Percentiles rank a stretch among this genome's conserved stretches.
phyloP scores from a whole-genome alignment of 2,797 vertebrate genomes.

The Mus caroli region DNA sequence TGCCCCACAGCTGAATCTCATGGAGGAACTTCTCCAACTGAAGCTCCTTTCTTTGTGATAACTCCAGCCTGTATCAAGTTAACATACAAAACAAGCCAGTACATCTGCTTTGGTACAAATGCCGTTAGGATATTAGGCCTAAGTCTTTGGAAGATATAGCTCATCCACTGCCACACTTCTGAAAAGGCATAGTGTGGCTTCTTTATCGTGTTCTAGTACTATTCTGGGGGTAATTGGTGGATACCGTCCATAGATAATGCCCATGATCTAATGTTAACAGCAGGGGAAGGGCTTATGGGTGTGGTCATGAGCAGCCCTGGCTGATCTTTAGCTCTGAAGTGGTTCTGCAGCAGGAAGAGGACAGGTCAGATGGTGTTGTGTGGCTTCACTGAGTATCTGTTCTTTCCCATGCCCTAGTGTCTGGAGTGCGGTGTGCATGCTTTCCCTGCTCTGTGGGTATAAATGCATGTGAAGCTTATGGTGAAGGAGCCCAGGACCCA shows the following conservation, averaged over 20 bases:
- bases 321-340: neutral
- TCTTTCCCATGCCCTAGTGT: neutral
- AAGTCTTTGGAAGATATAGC: conserved; percentile 82
- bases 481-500: neutral
- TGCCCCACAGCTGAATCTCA: too few species aligned
- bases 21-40: too few species aligned
- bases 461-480: neutral
- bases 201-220: conserved; percentile 62
- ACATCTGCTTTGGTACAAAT: conserved; percentile 91
- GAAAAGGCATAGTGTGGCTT: conserved; percentile 64
- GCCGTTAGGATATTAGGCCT: conserved; percentile 96
- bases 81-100: too few species aligned
- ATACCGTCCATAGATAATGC: conserved; percentile 73
- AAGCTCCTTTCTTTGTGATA: too few species aligned
- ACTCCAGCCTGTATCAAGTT: too few species aligned
- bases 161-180: conserved; percentile 70
- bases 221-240: conserved; percentile 74
- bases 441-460: neutral
- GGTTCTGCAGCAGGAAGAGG: neutral
- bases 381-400: neutral
- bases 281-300: conserved; percentile 56
- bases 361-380: neutral
- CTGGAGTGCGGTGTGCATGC: neutral
- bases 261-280: conserved; percentile 77
- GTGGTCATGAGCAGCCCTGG: conserved; percentile 52